These are phyloP conservation scores for Oegoconia quadripuncta DNA, from an alignment of 2,888 invertebrate genomes.

Conservation along the genomic window DNA sequence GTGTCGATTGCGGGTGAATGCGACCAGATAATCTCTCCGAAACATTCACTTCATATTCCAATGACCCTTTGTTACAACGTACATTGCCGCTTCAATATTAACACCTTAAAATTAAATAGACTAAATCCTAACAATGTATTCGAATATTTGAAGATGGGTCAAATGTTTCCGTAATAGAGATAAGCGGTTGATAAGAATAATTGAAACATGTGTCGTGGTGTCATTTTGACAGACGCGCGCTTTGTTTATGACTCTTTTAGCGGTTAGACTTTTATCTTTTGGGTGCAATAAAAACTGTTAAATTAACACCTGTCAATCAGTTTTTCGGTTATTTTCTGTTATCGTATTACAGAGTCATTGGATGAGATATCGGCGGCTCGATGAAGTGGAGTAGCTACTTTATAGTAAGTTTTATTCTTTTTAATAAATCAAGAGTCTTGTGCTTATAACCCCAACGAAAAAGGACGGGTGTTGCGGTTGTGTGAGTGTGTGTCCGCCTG, in stretches of 20 bases:
- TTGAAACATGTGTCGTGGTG: slow-evolving; percentile 69
- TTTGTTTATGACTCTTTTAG: slow-evolving; percentile 49
- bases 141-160: slow-evolving; percentile 1
- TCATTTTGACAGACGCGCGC: slow-evolving; percentile 32
- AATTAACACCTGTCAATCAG: slow-evolving; percentile 60
- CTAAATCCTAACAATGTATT: background rate
- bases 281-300: slow-evolving; percentile 56
- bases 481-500: too few species aligned
- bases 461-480: too few species aligned
- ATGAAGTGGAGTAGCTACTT: too few species aligned
- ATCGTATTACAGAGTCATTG: too few species aligned
- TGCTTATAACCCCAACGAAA: too few species aligned
- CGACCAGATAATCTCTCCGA: slow-evolving; percentile 62
- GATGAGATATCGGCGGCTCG: too few species aligned
- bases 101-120: background rate
- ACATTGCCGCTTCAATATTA: background rate
- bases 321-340: slow-evolving; percentile 29
- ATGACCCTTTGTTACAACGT: slow-evolving; percentile 1
- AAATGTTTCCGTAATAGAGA: slow-evolving; percentile 35
- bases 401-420: too few species aligned
- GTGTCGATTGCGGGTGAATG: slow-evolving; percentile 69
- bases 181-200: slow-evolving; percentile 61
- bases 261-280: slow-evolving; percentile 34
- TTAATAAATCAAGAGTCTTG: too few species aligned
- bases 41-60: slow-evolving; percentile 22